A percentile compares a stretch with the other conserved stretches of the same genome.
These are phyloP conservation scores for Stylophora pistillata DNA, from an alignment of 64 coral and sea anemone genomes.

Conservation along the genomic window DNA sequence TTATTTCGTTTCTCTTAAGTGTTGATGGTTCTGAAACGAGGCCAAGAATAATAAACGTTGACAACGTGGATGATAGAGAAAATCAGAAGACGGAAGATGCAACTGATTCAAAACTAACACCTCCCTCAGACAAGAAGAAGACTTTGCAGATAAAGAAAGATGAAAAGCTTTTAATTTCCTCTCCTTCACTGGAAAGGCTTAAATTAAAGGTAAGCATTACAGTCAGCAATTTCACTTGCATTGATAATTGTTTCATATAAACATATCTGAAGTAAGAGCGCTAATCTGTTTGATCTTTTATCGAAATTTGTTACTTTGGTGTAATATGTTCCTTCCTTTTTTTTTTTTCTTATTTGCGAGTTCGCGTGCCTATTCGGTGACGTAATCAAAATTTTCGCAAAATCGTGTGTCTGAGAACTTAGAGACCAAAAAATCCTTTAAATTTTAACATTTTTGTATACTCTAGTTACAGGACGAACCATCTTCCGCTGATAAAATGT, in stretches of 20 bases:
- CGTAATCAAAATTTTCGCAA: too few relatives aligned
- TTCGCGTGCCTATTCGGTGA: neutral
- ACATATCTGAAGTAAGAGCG: neutral
- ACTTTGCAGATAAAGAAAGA: slow-evolving; percentile 14
- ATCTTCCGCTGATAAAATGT: neutral
- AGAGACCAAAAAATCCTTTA: neutral
- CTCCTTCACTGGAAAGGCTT: slow-evolving; percentile 34
- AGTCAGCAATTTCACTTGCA: neutral
- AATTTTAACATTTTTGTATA: neutral
- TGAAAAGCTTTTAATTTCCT: slow-evolving; percentile 3
- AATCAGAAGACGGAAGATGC: neutral
- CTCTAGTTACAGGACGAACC: neutral
- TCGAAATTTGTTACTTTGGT: neutral
- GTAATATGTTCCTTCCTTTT: neutral
- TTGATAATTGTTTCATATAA: neutral
- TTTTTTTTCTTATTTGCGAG: too few relatives aligned
- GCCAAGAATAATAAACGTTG: neutral
- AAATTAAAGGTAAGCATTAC: slow-evolving; percentile 15
- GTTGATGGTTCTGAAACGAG: slow-evolving; percentile 5
- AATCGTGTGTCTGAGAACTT: too few relatives aligned
- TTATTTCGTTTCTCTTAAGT: neutral
- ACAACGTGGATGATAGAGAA: neutral
- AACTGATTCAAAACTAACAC: neutral
- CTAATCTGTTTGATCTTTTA: neutral
- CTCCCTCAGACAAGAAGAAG: slow-evolving; percentile 7